These are phyloP conservation scores for Ennomos erosarius DNA, from an alignment of 2,888 invertebrate genomes.

Conservation along the genomic window DNA sequence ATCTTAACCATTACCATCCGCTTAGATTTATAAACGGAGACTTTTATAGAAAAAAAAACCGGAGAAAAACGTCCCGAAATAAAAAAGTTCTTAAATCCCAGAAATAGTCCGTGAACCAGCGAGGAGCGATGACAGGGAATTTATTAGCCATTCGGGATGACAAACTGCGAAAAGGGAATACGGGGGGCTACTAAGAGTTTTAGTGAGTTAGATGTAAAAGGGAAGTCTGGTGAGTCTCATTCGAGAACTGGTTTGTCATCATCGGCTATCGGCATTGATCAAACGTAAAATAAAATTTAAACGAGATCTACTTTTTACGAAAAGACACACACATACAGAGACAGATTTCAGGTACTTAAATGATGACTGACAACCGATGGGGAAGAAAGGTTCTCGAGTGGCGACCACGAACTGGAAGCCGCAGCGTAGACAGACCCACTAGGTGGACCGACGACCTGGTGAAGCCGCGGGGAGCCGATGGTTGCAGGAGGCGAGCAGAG, in stretches of 20 bases:
- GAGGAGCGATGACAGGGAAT: conserved; percentile 77
- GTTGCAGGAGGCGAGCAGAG: no score
- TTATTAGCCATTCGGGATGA: conserved; percentile 81
- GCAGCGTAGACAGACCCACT: no score
- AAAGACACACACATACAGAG: no score
- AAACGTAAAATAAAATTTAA: no score
- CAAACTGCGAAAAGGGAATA: conserved; percentile 70
- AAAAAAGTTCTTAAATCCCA: conserved; percentile 40
- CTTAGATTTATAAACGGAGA: conserved; percentile 48
- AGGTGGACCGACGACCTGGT: no score
- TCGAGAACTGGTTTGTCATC: not conserved
- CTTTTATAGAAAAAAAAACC: conserved; percentile 36
- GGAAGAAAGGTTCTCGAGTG: no score
- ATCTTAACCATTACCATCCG: conserved; percentile 33
- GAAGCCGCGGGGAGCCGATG: no score
- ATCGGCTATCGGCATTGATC: no score
- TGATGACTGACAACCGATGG: no score
- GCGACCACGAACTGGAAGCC: no score
- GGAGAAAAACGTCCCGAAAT: conserved; percentile 24
- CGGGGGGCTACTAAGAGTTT: conserved; percentile 14
- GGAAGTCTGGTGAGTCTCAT: conserved; percentile 7
- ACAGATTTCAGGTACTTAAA: no score
- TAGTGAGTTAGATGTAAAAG: conserved; percentile 4
- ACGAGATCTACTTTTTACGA: no score
- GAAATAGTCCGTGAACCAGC: conserved; percentile 69